These are phyloP conservation scores for Muraenolepis orangiensis DNA, from an alignment of 2,797 vertebrate species.

Conservation along the genomic window DNA sequence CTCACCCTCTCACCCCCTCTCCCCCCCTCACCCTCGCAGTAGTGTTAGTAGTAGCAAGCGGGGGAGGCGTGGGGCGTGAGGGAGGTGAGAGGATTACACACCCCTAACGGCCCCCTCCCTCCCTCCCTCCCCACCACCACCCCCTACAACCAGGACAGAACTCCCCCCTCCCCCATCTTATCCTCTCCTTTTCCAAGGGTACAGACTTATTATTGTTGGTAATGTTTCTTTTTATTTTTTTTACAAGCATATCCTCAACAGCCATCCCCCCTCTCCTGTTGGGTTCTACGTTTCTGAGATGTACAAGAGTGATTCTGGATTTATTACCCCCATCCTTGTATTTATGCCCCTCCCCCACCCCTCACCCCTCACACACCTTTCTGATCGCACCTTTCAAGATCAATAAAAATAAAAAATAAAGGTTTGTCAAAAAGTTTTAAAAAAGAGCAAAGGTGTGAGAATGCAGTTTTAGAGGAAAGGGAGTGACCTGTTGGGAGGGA, in stretches of 20 bases:
- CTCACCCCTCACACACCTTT: neutral
- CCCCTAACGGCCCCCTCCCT: conserved; percentile 50
- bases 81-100: conserved; percentile 37
- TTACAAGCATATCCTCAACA: neutral
- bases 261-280: neutral
- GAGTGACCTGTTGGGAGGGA: conserved; percentile 20
- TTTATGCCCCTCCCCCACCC: conserved; percentile 14
- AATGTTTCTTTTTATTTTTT: conserved; percentile 6
- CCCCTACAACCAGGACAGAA: conserved; percentile 57
- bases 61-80: neutral
- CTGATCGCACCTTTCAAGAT: conserved; percentile 15
- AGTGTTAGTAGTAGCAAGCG: neutral
- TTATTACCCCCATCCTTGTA: conserved; percentile 10
- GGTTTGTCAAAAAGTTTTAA: conserved; percentile 39
- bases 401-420: neutral
- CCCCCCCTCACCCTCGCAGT: too few species aligned
- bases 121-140: conserved; percentile 23
- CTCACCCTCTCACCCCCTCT: too few species aligned
- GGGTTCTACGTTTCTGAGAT: conserved; percentile 29
- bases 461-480: conserved; percentile 16
- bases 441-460: too few species aligned
- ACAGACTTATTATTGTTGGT: conserved; percentile 29
- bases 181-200: conserved; percentile 36
- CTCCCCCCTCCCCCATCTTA: conserved; percentile 45
- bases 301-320: conserved; percentile 17